Conservation (phyloP, 2,113 vertebrate genomes). For the Trichomycterus rosablanca region DNA sequence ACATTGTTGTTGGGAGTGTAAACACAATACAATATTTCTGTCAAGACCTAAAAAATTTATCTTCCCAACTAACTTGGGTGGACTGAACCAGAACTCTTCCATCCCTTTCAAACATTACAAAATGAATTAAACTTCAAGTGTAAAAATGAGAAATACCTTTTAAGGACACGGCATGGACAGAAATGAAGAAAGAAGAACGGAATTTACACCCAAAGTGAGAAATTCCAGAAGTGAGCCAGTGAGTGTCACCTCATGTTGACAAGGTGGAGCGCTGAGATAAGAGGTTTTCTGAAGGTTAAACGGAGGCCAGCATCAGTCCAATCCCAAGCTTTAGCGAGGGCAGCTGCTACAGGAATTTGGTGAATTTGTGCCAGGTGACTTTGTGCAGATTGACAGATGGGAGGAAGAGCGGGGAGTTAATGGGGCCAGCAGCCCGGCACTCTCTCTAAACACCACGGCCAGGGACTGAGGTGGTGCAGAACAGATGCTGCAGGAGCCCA, state of each 20-base stretch:
- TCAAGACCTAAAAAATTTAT: too few species aligned
- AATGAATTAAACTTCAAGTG: too few species aligned
- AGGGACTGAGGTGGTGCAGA: conserved; percentile 2
- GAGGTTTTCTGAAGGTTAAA: conserved; percentile 42
- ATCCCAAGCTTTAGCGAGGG: conserved; percentile 4
- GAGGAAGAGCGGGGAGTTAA: conserved; percentile 37
- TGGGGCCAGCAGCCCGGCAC: conserved; percentile 24
- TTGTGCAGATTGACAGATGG: conserved; percentile 38
- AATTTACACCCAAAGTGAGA: not conserved
- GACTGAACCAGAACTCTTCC: too few species aligned
- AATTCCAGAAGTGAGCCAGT: not conserved
- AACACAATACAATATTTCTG: too few species aligned
- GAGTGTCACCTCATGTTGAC: conserved; percentile 8
- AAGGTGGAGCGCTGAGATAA: conserved; percentile 21
- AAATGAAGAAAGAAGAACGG: not conserved
- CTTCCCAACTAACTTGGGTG: too few species aligned
- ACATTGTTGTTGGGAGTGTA: too few species aligned
- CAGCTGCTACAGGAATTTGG: conserved; percentile 25
- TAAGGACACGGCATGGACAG: too few species aligned
- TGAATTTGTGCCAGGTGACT: conserved; percentile 44
- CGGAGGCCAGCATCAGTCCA: conserved; percentile 27
- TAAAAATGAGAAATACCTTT: too few species aligned
- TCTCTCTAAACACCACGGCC: conserved; percentile 29
- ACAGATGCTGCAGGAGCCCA: conserved; percentile 21
- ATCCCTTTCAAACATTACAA: too few species aligned